Base-by-base conservation (phyloP, 2,888 invertebrate species). In the Bedellia somnulentella region DNA sequence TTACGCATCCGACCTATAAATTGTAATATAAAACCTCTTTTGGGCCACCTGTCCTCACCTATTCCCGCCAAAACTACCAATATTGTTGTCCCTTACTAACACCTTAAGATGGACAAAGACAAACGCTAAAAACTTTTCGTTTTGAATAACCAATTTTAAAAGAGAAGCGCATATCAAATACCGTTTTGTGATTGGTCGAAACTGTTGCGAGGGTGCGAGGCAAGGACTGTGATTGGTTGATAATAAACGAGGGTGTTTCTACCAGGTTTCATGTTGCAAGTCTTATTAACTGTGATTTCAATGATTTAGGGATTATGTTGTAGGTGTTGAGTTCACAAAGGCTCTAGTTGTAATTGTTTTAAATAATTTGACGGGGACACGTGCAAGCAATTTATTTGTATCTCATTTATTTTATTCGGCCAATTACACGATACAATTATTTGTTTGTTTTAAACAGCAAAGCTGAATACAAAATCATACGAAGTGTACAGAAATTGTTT, bases 291-390 rank as follows among this genome's bases (percentile, higher is more conserved):
- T 41, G 43, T 38, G 40, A 42, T 45, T 47, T 44, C 38, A 52
- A 58, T 63, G 64, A 64, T 67, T 64, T 63, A 61, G 41, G 47
- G 54, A 50, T 53, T 55, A 42, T 29, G 40, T 23, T 44, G 41
- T 37, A 35, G 42, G 45, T 40, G 41, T 41, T 33, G 25, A 24
- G 27, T 34, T 32, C 13, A 18, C n/a, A 18, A 21, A 24, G 17
- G 15, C 26, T 24, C 14, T 26, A 29, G 29, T 28, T 28, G 16
- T 15, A 24, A 29, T 29, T 33, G 24, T 24, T 24, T 24, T 24
- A 6, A 6, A n/a, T n/a, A n/a, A n/a, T n/a, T n/a, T n/a, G n/a
- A n/a, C n/a, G n/a, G n/a, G n/a, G n/a, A n/a, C n/a, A n/a, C n/a
- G n/a, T n/a, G n/a, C n/a, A n/a, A n/a, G n/a, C n/a, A n/a, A n/a